Conservation (phyloP, 2,113 vertebrate species). For the Prionailurus viverrinus region DNA sequence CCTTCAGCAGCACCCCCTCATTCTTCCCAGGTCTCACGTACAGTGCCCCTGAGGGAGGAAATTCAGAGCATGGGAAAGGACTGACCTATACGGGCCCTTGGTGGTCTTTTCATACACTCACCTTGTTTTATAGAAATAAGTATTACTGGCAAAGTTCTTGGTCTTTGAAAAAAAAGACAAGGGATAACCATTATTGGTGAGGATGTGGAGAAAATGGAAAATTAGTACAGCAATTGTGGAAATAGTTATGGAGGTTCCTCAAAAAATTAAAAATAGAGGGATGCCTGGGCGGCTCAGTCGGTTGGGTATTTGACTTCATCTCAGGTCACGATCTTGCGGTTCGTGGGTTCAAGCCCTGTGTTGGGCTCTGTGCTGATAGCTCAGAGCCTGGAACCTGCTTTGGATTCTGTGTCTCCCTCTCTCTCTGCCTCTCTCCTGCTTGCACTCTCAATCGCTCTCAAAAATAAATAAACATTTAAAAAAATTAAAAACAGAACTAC, state of each 20-base stretch:
- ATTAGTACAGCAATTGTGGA: not conserved
- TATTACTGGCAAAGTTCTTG: not conserved
- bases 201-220: not conserved
- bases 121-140: not conserved
- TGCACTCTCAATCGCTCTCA: too few species aligned
- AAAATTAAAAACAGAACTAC: not conserved
- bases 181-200: not conserved
- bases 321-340: too few species aligned
- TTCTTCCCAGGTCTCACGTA: not conserved
- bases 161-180: not conserved
- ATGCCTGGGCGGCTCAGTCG: too few species aligned
- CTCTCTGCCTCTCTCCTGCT: too few species aligned
- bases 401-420: too few species aligned
- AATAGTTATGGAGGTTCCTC: not conserved
- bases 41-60: not conserved
- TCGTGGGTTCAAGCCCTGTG: too few species aligned
- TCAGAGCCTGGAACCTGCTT: too few species aligned
- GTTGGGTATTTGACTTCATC: too few species aligned
- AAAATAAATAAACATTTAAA: not conserved
- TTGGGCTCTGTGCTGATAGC: too few species aligned
- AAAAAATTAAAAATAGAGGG: not conserved
- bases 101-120: not conserved
- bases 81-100: not conserved
- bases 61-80: not conserved
- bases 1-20: not conserved